Conservation (phyloP, 2,888 invertebrate genomes). For the Panopea generosa region DNA sequence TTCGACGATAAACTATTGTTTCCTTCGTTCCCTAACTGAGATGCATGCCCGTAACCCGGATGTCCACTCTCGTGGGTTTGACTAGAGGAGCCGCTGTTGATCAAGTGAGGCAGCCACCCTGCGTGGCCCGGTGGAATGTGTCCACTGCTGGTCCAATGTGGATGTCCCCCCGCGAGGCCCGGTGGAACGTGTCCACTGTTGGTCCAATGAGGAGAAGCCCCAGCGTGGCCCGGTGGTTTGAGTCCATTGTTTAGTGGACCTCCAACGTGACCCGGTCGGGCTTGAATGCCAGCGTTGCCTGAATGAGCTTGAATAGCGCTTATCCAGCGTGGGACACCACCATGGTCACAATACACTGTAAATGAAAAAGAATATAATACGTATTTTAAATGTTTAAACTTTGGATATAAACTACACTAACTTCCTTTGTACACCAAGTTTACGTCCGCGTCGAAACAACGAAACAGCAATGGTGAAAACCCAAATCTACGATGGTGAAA, state of each 20-base stretch:
- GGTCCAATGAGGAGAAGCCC: not conserved
- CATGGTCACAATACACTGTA: too few relatives aligned
- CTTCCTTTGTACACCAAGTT: too few relatives aligned
- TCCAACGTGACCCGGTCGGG: constrained; percentile 4
- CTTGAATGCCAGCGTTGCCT: not conserved
- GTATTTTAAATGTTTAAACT: too few relatives aligned
- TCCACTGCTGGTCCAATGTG: constrained; percentile 11
- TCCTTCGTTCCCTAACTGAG: not conserved
- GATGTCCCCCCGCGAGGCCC: constrained; percentile 3
- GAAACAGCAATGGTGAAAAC: too few relatives aligned
- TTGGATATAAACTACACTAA: too few relatives aligned
- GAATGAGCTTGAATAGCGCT: too few relatives aligned
- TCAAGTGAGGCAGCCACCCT: not conserved
- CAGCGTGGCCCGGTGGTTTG: too few relatives aligned
- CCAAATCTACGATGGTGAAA: too few relatives aligned
- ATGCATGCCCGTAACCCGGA: not conserved
- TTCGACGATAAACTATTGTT: not conserved
- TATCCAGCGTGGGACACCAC: constrained; percentile 14
- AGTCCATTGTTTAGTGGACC: too few relatives aligned
- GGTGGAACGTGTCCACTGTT: not conserved
- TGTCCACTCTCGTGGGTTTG: not conserved
- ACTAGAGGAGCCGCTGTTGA: not conserved
- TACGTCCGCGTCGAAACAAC: too few relatives aligned
- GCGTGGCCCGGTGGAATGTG: constrained; percentile 12
- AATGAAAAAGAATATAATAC: too few relatives aligned